Conservation (phyloP, 2,888 invertebrate genomes). For the Ethmia dodecea region DNA sequence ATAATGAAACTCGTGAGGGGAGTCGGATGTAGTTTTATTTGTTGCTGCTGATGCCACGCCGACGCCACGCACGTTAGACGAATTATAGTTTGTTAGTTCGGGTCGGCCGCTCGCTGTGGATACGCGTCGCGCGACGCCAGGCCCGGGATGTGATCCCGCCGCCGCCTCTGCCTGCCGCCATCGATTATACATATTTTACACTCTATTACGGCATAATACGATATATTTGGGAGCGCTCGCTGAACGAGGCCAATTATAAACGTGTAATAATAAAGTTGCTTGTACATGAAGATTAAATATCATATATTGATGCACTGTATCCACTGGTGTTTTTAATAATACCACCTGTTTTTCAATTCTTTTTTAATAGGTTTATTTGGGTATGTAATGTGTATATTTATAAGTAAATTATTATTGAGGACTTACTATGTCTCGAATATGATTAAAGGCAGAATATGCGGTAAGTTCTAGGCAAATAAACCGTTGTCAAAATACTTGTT, state of each 20-base stretch:
- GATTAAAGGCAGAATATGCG: slow-evolving; percentile 59
- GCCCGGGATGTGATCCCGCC: slow-evolving; percentile 71
- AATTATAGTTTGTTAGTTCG: slow-evolving; percentile 44
- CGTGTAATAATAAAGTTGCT: slow-evolving; percentile 82
- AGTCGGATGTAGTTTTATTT: slow-evolving; percentile 60
- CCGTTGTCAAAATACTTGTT: slow-evolving; percentile 60
- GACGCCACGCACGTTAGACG: slow-evolving; percentile 41
- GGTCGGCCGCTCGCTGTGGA: slow-evolving; percentile 37
- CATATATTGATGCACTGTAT: slow-evolving; percentile 86
- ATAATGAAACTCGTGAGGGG: slow-evolving; percentile 57
- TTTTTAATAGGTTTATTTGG: slow-evolving; percentile 71
- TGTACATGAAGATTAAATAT: slow-evolving; percentile 87
- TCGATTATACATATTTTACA: slow-evolving; percentile 62
- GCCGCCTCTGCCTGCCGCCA: slow-evolving; percentile 45
- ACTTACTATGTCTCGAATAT: slow-evolving; percentile 70
- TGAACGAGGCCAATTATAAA: slow-evolving; percentile 55
- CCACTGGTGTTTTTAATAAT: slow-evolving; percentile 72
- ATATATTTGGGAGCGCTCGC: slow-evolving; percentile 60
- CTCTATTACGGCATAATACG: slow-evolving; percentile 76
- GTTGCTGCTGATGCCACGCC: slow-evolving; percentile 39
- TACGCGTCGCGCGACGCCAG: slow-evolving; percentile 24
- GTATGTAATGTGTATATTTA: slow-evolving; percentile 73
- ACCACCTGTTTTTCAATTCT: slow-evolving; percentile 61
- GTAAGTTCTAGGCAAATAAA: slow-evolving; percentile 74
- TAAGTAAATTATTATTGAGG: slow-evolving; percentile 74